These are phyloP conservation scores for Trinorchestia longiramus DNA, from an alignment of 1,140 invertebrate species.

Conservation along the genomic window DNA sequence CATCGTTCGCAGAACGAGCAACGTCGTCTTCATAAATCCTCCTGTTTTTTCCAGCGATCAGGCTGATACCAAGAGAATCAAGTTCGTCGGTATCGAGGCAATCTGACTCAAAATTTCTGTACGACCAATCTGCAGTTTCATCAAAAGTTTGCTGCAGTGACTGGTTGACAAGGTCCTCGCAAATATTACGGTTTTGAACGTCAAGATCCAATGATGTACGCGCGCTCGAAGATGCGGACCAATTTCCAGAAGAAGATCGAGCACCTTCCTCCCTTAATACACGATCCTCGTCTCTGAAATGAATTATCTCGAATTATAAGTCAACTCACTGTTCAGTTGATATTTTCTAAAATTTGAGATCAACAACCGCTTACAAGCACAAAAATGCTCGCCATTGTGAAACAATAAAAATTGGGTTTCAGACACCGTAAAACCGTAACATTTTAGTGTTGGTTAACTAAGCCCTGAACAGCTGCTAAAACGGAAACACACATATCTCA, in stretches of 20 bases:
- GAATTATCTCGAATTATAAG: not conserved
- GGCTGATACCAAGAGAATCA: not conserved
- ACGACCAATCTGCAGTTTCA: not conserved
- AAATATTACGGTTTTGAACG: not conserved
- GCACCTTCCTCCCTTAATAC: constrained; percentile 49
- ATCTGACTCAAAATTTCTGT: not conserved
- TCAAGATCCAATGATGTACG: constrained; percentile 56
- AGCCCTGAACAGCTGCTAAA: too few species aligned
- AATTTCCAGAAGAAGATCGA: constrained; percentile 56
- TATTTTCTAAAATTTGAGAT: too few species aligned
- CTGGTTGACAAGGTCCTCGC: not conserved
- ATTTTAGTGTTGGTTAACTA: too few species aligned
- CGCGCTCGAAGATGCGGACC: constrained; percentile 56
- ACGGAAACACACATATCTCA: too few species aligned
- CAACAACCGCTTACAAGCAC: not conserved
- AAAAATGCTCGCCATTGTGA: not conserved
- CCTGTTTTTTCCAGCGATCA: not conserved
- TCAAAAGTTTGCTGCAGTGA: not conserved
- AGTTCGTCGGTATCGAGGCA: constrained; percentile 2
- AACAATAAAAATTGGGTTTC: too few species aligned
- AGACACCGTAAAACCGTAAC: too few species aligned
- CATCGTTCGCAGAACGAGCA: not conserved
- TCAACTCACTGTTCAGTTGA: too few species aligned
- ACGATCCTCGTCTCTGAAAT: constrained; percentile 44
- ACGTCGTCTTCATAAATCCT: not conserved